Conservation (phyloP, 2,113 vertebrate species). For the Eurystomus gularis region DNA sequence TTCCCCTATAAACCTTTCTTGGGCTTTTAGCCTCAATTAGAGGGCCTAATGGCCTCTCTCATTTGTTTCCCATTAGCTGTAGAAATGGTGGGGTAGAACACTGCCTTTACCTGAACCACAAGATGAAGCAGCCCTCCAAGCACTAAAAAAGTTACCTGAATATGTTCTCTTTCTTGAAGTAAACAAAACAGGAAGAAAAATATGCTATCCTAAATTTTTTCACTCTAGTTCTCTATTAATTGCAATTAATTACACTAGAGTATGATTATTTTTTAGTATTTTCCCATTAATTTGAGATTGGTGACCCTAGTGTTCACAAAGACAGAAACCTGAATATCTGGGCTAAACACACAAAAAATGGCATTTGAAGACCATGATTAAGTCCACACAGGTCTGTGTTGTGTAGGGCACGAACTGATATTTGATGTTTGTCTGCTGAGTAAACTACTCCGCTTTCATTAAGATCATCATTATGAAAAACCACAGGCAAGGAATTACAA, state of each 20-base stretch:
- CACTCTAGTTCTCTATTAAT: neutral
- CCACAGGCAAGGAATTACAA: neutral
- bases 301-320: neutral
- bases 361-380: neutral
- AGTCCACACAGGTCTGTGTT: neutral
- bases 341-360: neutral
- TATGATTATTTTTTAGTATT: neutral
- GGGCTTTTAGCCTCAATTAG: neutral
- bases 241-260: neutral
- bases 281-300: neutral
- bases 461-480: conserved; percentile 10
- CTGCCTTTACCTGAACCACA: neutral
- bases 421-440: neutral
- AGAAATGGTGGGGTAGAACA: neutral
- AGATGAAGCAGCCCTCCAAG: neutral
- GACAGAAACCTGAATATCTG: neutral
- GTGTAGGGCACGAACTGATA: neutral
- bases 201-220: neutral
- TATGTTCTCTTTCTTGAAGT: neutral
- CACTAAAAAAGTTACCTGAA: neutral
- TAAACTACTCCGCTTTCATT: conserved; percentile 18
- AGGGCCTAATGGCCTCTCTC: neutral
- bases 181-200: neutral
- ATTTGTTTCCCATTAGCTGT: conserved; percentile 2
- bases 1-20: neutral